Conservation (phyloP, 2,888 invertebrate genomes). For the Didymodactylos carnosus region DNA sequence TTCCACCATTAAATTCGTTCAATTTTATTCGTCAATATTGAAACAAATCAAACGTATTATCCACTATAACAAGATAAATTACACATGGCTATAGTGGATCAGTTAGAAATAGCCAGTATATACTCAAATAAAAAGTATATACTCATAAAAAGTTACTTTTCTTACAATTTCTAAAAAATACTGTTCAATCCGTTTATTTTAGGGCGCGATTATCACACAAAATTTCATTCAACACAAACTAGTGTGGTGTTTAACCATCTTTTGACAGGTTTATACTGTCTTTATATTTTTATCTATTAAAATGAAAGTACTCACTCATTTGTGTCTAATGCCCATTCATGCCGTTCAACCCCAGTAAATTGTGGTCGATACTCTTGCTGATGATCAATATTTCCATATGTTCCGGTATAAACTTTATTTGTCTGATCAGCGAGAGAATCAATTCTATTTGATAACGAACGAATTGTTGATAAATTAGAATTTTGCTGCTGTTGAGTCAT, state of each 20-base stretch:
- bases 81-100: not conserved
- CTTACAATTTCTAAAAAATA: no score
- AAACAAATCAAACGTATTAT: not conserved
- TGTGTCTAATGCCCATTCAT: no score
- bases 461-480: not conserved
- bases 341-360: no score
- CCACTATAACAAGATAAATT: not conserved
- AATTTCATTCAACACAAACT: no score
- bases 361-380: not conserved
- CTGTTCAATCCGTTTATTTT: no score
- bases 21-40: not conserved
- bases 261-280: no score
- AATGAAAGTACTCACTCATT: no score
- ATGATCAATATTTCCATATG: not conserved
- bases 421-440: not conserved
- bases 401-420: not conserved
- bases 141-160: no score
- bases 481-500: no score
- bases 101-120: not conserved
- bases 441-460: not conserved
- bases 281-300: no score
- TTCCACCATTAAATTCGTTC: not conserved
- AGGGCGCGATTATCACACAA: no score
- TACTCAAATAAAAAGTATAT: not conserved
- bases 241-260: no score